phyloP scores from a whole-genome alignment of 2,888 invertebrate species.

The Campoplex nolae region DNA sequence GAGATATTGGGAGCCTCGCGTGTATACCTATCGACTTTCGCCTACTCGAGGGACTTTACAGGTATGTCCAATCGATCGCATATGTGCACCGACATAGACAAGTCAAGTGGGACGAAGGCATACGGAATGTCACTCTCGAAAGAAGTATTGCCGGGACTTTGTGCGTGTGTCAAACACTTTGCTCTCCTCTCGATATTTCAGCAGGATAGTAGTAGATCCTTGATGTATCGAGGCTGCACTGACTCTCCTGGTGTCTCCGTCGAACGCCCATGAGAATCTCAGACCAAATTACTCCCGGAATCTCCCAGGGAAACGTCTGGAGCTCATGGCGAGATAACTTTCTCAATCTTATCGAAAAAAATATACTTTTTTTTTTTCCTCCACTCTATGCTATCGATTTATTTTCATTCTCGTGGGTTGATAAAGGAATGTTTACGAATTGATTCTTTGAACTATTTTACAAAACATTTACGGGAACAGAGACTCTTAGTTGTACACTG shows the following conservation, averaged over 20 bases:
- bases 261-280: slow-evolving; percentile 28
- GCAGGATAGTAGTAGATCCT: background rate
- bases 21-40: slow-evolving; percentile 44
- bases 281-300: slow-evolving; percentile 9
- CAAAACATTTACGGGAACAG: too few species aligned
- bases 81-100: slow-evolving; percentile 47
- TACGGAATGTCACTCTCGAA: slow-evolving; percentile 64
- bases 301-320: background rate
- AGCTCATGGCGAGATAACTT: background rate
- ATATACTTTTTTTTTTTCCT: background rate
- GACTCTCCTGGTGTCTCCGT: slow-evolving; percentile 11
- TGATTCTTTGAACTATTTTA: background rate
- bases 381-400: background rate
- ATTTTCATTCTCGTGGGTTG: background rate
- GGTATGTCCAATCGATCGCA: slow-evolving; percentile 35
- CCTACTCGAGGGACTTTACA: slow-evolving; percentile 57
- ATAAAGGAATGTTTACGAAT: background rate
- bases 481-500: too few species aligned
- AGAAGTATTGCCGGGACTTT: slow-evolving; percentile 48
- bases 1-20: slow-evolving; percentile 42
- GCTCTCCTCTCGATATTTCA: slow-evolving; percentile 21
- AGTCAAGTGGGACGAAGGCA: slow-evolving; percentile 66
- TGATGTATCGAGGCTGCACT: slow-evolving; percentile 13
- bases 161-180: slow-evolving; percentile 48
- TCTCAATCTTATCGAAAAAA: background rate